Conservation (phyloP, 2,888 invertebrate genomes). For the Cyaniris semiargus region DNA sequence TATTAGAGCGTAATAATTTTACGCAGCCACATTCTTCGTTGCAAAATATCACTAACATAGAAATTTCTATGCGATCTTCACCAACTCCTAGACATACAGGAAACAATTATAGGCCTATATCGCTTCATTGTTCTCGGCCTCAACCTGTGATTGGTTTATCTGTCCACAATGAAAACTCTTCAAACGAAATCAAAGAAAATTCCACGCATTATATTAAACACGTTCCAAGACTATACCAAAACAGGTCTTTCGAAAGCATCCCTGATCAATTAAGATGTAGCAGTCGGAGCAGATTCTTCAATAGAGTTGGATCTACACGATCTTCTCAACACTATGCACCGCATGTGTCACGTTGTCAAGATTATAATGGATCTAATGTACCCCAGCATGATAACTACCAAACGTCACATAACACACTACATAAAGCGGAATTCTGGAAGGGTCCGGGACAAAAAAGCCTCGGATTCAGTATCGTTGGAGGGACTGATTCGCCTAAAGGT, state of each 20-base stretch:
- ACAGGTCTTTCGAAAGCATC: slow-evolving; percentile 74
- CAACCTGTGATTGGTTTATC: slow-evolving; percentile 50
- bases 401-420: slow-evolving; percentile 61
- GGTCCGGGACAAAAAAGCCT: slow-evolving; percentile 91
- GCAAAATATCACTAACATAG: slow-evolving; percentile 76
- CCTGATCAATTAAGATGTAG: slow-evolving; percentile 70
- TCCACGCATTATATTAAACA: slow-evolving; percentile 70
- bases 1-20: slow-evolving; percentile 66
- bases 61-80: slow-evolving; percentile 69
- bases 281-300: slow-evolving; percentile 71
- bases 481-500: slow-evolving; percentile 92
- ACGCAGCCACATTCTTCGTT: slow-evolving; percentile 65
- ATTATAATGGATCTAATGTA: slow-evolving; percentile 47
- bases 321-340: slow-evolving; percentile 58
- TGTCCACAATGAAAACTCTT: slow-evolving; percentile 58
- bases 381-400: slow-evolving; percentile 55
- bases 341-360: slow-evolving; percentile 63
- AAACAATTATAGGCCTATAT: slow-evolving; percentile 73
- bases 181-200: slow-evolving; percentile 71
- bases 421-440: slow-evolving; percentile 86
- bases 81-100: slow-evolving; percentile 55
- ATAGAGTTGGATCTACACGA: slow-evolving; percentile 71
- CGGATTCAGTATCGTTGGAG: slow-evolving; percentile 95
- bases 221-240: slow-evolving; percentile 69
- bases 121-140: slow-evolving; percentile 64